A percentile compares a stretch with the other conserved stretches of the same genome.
phyloP scores from a whole-genome alignment of 2,888 invertebrate species.

The Acanthosepion lycidas region DNA sequence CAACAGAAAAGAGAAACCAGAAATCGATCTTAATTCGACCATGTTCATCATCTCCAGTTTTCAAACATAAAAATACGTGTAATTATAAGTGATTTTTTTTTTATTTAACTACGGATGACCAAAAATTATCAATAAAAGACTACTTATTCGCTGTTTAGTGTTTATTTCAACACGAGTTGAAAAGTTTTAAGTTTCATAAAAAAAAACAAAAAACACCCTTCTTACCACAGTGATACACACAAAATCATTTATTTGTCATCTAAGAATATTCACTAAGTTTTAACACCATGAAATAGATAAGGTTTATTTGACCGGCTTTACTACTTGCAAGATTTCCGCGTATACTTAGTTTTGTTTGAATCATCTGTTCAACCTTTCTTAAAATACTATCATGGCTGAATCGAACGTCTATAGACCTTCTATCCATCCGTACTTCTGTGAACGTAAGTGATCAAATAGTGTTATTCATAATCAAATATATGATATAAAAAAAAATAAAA shows the following conservation, averaged over 20 bases:
- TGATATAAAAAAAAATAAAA: not conserved
- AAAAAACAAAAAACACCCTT: not conserved
- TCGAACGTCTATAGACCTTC: no score
- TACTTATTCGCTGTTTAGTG: not conserved
- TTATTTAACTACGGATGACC: not conserved
- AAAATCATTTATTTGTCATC: not conserved
- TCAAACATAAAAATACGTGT: not conserved
- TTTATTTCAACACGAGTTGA: not conserved
- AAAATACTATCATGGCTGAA: slow-evolving; percentile 16
- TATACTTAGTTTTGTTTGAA: not conserved
- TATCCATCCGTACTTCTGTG: not conserved
- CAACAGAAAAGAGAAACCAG: no score
- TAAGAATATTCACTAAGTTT: not conserved
- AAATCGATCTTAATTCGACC: no score
- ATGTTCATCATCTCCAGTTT: no score
- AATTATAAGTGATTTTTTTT: not conserved
- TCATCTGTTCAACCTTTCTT: not conserved
- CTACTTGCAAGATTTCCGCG: not conserved
- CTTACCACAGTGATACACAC: not conserved
- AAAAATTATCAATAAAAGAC: not conserved
- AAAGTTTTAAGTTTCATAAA: not conserved
- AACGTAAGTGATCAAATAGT: not conserved
- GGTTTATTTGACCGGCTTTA: not conserved
- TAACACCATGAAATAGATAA: not conserved
- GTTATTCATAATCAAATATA: not conserved